Evolutionary conservation across 2,888 invertebrate genomes (phyloP).

Genomic region (Congeria kusceri): DNA sequence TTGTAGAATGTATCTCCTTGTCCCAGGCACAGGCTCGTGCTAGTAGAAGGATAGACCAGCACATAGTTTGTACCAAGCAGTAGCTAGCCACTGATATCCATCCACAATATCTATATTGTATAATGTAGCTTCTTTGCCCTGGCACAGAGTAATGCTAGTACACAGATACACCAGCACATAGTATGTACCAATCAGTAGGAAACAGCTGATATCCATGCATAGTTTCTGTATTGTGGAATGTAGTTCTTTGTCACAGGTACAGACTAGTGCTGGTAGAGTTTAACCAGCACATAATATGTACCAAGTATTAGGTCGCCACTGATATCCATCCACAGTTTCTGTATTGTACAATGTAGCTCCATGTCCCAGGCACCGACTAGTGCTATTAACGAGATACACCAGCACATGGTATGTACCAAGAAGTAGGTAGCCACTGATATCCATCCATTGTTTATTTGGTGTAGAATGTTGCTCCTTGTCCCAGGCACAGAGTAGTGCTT

Average conservation of each 20-base stretch:
- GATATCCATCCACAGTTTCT: not conserved
- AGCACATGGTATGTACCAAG: too few species aligned
- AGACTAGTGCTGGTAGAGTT: not conserved
- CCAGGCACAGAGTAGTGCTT: not conserved
- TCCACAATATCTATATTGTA: too few species aligned
- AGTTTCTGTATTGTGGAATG: too few species aligned
- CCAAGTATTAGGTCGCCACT: not conserved
- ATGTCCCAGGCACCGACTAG: not conserved
- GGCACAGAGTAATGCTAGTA: not conserved
- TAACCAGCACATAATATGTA: not conserved
- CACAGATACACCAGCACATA: not conserved
- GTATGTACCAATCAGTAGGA: not conserved
- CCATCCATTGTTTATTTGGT: too few species aligned
- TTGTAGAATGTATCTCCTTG: not conserved
- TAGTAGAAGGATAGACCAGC: not conserved
- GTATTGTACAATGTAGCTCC: not conserved
- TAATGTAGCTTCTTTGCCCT: not conserved
- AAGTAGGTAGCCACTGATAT: too few species aligned
- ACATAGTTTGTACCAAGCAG: not conserved
- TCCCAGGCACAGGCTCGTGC: constrained; percentile 2
- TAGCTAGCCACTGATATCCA: not conserved
- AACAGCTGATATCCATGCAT: not conserved
- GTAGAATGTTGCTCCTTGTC: not conserved
- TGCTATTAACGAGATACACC: not conserved
- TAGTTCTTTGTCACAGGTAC: too few species aligned